Evolutionary conservation across 2,113 vertebrate species (phyloP).

Genomic region (Cathartes aura): DNA sequence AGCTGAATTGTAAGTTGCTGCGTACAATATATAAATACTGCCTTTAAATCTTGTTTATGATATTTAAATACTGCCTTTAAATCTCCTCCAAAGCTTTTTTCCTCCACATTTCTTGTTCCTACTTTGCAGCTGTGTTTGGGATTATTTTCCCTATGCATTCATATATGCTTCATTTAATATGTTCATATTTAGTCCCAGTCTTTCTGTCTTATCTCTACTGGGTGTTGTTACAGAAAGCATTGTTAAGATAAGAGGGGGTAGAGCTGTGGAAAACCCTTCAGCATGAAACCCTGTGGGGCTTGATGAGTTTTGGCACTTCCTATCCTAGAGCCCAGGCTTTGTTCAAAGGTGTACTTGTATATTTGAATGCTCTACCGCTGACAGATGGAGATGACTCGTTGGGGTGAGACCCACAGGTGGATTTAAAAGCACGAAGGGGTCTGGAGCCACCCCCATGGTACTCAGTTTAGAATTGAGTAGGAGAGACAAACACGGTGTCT

Average conservation of each 20-base stretch:
- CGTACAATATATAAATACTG: background rate
- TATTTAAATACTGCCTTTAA: background rate
- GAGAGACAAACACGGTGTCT: constrained; percentile 4
- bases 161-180: background rate
- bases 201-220: background rate
- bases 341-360: background rate
- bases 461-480: constrained; percentile 49
- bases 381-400: constrained; percentile 13
- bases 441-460: constrained; percentile 20
- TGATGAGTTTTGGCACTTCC: background rate
- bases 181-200: background rate
- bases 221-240: background rate
- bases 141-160: background rate
- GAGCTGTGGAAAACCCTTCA: background rate
- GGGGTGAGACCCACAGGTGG: constrained; percentile 39
- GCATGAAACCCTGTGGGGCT: background rate
- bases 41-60: background rate
- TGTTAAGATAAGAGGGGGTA: background rate
- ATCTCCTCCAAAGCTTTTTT: background rate
- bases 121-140: background rate
- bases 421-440: background rate
- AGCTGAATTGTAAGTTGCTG: constrained; percentile 90
- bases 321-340: background rate
- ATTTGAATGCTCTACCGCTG: background rate
- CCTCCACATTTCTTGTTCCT: background rate